Base-by-base conservation (phyloP, 2,888 invertebrate species). In the Hermodice carunculata region DNA sequence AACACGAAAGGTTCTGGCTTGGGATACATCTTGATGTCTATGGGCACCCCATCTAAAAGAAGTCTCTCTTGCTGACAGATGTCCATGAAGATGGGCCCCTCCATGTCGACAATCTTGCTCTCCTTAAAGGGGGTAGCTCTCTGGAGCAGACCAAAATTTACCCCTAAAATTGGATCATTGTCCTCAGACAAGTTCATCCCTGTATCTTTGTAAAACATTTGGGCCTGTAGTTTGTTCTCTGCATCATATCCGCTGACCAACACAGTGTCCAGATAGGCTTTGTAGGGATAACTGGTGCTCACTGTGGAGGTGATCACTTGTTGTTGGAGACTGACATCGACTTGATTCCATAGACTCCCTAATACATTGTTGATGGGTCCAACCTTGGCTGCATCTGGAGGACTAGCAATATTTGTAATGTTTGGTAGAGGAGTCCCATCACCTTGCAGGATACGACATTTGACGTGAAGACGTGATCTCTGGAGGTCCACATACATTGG, bases 221-320 rank as follows among this genome's bases (percentile, higher is more conserved):
- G 49, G 19, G 49, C 29, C 17, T 49, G 49, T n/a, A 49, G 49
- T 14, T 49, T 26, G 3, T 29, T 31, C 6, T 11, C n/a, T n/a
- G 49, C 26, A 3, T 29, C 11, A 17, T 49, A 17, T 19, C 49
- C 49, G 32, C 6, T 31, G 29, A 31, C 32, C 6, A 49, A 32
- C n/a, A 49, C n/a, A 14, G 49, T 49, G n/a, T 49, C 48, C 11
- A 48, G 4, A 22, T 49, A 49, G 11, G 49, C 49, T 14, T 49
- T 49, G 49, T 49, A 49, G 19, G 49, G 49, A 14, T 49, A 49
- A 6, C 22, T 44, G 5, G 44, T 44, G 5, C 19, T 19, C n/a
- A 44, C 44, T 19, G n/a, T 5, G 44, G 44, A 24, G 4, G 44
- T 19, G 8, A 44, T 11, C 6, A 11, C n/a, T n/a, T 44, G 5